A percentile compares a stretch with the other conserved stretches of the same genome.
Conservation (phyloP, 2,888 invertebrate species). For the Pristionchus maxplancki region DNA sequence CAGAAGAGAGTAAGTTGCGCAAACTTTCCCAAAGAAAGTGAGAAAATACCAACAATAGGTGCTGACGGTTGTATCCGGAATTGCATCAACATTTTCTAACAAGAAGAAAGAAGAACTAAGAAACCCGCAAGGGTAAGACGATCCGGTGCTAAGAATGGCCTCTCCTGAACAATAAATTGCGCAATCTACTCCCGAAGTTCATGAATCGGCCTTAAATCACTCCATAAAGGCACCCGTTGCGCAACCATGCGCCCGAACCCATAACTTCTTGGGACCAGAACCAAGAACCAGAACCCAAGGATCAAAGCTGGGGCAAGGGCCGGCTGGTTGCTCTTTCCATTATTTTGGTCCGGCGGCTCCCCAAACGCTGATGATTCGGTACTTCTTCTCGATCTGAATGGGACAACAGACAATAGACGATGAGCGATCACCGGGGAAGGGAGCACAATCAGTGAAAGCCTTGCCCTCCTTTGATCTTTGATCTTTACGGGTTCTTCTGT, state of each 20-base stretch:
- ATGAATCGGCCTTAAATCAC: conserved; percentile 17
- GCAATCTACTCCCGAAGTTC: conserved; percentile 20
- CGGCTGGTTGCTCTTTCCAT: background rate
- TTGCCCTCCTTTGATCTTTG: background rate
- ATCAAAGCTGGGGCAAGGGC: background rate
- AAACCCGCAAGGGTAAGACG: background rate
- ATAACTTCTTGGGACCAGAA: background rate
- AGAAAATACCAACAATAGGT: no score
- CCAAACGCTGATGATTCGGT: background rate
- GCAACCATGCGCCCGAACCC: background rate
- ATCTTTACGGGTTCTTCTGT: background rate
- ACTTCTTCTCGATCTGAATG: background rate
- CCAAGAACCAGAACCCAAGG: background rate
- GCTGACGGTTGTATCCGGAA: no score
- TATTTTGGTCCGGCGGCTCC: background rate
- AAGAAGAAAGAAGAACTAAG: no score
- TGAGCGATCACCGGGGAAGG: background rate
- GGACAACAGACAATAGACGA: background rate
- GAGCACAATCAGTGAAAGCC: background rate
- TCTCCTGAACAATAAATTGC: background rate
- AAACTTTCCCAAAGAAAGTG: no score
- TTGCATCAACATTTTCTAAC: no score
- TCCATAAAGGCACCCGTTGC: background rate
- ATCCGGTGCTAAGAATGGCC: background rate
- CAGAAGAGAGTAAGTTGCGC: no score